Percentiles rank a stretch among this genome's conserved stretches.
phyloP scores from a whole-genome alignment of 2,888 invertebrate genomes.

The Allophyes oxyacanthae region DNA sequence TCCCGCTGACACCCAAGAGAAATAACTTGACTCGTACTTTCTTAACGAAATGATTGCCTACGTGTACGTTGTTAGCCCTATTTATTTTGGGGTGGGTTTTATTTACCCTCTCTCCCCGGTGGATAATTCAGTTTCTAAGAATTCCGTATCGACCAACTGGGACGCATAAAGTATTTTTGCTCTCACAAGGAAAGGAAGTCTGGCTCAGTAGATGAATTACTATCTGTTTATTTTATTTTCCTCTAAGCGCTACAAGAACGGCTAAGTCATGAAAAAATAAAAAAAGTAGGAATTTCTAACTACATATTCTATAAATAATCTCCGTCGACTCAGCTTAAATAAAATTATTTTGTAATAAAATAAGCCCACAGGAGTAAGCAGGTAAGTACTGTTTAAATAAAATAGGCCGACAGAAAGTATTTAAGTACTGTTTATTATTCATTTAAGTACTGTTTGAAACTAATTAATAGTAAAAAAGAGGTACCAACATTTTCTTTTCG shows the following conservation, averaged over 20 bases:
- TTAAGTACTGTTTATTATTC: no score
- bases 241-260: slow-evolving; percentile 18
- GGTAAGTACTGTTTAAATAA: no score
- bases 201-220: slow-evolving; percentile 53
- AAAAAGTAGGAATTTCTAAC: neutral
- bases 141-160: slow-evolving; percentile 83
- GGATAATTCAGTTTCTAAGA: slow-evolving; percentile 88
- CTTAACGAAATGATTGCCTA: slow-evolving; percentile 89
- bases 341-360: no score
- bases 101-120: slow-evolving; percentile 83
- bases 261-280: neutral
- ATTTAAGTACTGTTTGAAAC: no score
- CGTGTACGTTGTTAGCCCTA: slow-evolving; percentile 86
- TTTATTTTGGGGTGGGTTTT: slow-evolving; percentile 85
- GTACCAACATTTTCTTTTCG: no score
- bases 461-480: no score
- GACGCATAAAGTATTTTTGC: slow-evolving; percentile 83
- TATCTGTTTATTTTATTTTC: slow-evolving; percentile 39
- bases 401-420: no score
- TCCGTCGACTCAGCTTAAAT: no score
- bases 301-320: neutral
- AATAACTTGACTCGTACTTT: slow-evolving; percentile 85
- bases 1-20: slow-evolving; percentile 75
- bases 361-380: no score
- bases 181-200: slow-evolving; percentile 57